phyloP scores from a whole-genome alignment of 2,113 vertebrate genomes.

The Paradoxurus hermaphroditus region DNA sequence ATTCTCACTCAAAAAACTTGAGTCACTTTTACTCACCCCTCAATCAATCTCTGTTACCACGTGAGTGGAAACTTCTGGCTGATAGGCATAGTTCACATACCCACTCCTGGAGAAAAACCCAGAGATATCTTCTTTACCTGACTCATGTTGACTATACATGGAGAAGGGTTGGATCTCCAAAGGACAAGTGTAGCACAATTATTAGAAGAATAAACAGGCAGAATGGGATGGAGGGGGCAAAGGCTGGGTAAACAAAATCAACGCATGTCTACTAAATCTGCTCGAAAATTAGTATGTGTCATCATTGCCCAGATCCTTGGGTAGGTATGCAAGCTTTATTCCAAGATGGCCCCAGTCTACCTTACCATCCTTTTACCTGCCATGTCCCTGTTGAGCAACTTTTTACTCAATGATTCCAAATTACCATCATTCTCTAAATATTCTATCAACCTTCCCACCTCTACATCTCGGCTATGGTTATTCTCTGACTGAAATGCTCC shows the following conservation, averaged over 20 bases:
- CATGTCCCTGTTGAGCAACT: background rate
- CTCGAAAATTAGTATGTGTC: background rate
- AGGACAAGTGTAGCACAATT: background rate
- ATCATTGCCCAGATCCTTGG: background rate
- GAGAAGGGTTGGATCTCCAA: background rate
- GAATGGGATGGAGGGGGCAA: background rate
- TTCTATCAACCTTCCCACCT: background rate
- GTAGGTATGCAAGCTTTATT: background rate
- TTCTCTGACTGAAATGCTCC: background rate
- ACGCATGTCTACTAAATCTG: background rate
- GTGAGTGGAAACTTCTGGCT: background rate
- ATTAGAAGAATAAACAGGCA: background rate
- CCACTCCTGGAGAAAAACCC: background rate
- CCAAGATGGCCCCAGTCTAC: background rate
- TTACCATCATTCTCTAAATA: background rate
- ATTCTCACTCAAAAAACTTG: background rate
- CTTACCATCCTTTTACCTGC: background rate
- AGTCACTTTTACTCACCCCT: background rate
- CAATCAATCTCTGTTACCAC: background rate
- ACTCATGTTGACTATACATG: background rate
- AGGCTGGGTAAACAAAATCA: background rate
- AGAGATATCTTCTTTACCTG: background rate
- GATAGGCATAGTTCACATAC: background rate
- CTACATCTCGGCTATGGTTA: background rate
- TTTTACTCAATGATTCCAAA: background rate